Percentiles rank a stretch among this genome's conserved stretches.
Evolutionary conservation across 2,113 vertebrate species (phyloP).

Genomic region (Pagrus major): DNA sequence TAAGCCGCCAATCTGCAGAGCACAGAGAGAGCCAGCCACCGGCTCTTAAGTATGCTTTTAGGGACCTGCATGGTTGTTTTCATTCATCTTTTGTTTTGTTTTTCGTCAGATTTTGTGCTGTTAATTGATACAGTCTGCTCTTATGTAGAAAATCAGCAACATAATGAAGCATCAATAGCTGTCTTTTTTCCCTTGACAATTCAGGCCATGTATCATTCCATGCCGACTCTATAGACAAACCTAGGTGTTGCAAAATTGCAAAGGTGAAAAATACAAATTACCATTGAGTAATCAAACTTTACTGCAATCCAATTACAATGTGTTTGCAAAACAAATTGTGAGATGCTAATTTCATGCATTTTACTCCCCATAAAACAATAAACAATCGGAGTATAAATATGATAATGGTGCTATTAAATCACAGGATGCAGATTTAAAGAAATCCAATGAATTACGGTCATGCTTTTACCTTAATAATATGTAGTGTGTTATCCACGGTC

Average conservation of each 20-base stretch:
- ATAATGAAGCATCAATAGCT: conserved; percentile 51
- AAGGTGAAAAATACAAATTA: background rate
- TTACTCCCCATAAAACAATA: background rate
- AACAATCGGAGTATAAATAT: background rate
- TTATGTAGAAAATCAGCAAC: conserved; percentile 29
- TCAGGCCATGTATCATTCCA: conserved; percentile 8
- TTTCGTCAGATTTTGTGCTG: conserved; percentile 28
- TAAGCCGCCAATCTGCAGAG: conserved; percentile 37
- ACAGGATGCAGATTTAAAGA: background rate
- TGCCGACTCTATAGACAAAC: background rate
- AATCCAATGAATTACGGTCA: background rate
- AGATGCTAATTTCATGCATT: background rate
- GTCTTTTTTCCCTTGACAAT: conserved; percentile 40
- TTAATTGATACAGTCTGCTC: conserved; percentile 47
- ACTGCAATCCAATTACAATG: background rate
- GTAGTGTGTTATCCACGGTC: background rate
- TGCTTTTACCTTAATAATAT: background rate
- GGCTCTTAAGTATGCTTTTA: conserved; percentile 45
- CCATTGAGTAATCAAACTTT: background rate
- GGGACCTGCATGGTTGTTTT: conserved; percentile 26
- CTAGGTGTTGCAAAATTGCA: background rate
- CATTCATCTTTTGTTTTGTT: conserved; percentile 50
- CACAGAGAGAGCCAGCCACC: conserved; percentile 42
- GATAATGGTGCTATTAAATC: background rate
- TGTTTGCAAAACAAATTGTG: background rate